A percentile compares a stretch with the other conserved stretches of the same genome.
These are phyloP conservation scores for Mya arenaria DNA, from an alignment of 1,140 invertebrate genomes.

Conservation along the genomic window DNA sequence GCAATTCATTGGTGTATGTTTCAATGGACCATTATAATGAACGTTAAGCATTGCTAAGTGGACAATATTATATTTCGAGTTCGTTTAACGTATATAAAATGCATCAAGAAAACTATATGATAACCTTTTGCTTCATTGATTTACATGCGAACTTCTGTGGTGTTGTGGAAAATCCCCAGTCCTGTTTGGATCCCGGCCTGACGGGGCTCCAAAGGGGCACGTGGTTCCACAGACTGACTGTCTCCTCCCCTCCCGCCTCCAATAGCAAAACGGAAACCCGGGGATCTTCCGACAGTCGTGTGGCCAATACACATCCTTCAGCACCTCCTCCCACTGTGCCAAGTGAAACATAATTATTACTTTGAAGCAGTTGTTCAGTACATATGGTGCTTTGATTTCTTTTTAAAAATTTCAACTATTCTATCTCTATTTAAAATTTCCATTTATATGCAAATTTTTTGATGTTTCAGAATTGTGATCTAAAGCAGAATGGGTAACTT, in stretches of 20 bases:
- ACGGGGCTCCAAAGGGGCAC: conserved; percentile 61
- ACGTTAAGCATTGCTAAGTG: too few species aligned
- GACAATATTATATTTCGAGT: too few species aligned
- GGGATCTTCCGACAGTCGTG: conserved; percentile 90
- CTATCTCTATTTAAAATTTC: background rate
- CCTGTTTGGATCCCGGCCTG: conserved; percentile 81
- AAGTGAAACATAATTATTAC: too few species aligned
- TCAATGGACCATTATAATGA: too few species aligned
- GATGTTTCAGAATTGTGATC: too few species aligned
- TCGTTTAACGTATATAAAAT: too few species aligned
- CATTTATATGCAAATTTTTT: too few species aligned
- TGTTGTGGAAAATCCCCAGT: conserved; percentile 96
- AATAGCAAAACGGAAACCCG: conserved; percentile 90
- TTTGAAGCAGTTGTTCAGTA: too few species aligned
- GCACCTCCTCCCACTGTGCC: conserved; percentile 97
- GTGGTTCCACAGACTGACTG: conserved; percentile 89
- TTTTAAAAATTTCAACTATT: background rate
- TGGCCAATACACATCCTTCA: conserved; percentile 96
- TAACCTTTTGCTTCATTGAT: conserved; percentile 86
- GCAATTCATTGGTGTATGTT: too few species aligned
- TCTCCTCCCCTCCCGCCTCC: conserved; percentile 96
- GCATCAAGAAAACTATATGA: too few species aligned
- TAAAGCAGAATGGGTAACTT: too few species aligned
- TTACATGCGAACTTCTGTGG: conserved; percentile 91
- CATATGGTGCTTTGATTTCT: background rate